phyloP scores from a whole-genome alignment of 2,797 vertebrate species.

The Taenioides sp. region DNA sequence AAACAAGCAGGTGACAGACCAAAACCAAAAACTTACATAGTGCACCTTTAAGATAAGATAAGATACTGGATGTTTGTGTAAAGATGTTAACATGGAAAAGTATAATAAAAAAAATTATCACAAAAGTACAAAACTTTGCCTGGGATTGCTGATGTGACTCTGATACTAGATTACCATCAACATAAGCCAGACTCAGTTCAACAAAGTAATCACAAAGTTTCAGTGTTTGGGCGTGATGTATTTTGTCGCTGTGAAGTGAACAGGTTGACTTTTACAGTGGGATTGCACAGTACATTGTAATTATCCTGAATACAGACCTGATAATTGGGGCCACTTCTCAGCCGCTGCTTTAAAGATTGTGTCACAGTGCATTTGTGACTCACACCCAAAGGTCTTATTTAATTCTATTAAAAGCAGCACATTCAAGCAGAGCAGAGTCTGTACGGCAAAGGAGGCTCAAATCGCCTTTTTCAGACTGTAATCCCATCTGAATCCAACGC shows the following conservation, averaged over 20 bases:
- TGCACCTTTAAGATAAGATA: too few relatives aligned
- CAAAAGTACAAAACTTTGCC: too few relatives aligned
- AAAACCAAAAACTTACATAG: too few relatives aligned
- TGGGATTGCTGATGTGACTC: too few relatives aligned
- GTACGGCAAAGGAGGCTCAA: slow-evolving; percentile 19
- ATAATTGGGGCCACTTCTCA: slow-evolving; percentile 36
- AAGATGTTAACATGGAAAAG: too few relatives aligned
- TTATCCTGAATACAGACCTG: slow-evolving; percentile 34
- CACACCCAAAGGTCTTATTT: slow-evolving; percentile 30
- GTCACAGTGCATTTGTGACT: slow-evolving; percentile 11
- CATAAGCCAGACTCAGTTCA: background rate
- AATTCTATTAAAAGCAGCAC: slow-evolving; percentile 47
- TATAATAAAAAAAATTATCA: too few relatives aligned
- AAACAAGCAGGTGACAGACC: too few relatives aligned
- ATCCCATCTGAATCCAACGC: slow-evolving; percentile 23
- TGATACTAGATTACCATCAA: background rate
- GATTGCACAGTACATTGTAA: slow-evolving; percentile 41
- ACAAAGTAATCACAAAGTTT: background rate
- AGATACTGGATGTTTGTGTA: too few relatives aligned
- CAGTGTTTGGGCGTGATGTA: background rate
- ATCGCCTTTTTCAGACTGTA: slow-evolving; percentile 28
- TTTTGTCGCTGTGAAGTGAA: background rate
- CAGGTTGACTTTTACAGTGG: slow-evolving; percentile 30
- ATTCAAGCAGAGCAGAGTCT: slow-evolving; percentile 29
- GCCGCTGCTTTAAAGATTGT: background rate